Conservation (phyloP, 1,140 invertebrate genomes). For the Agrilus planipennis region DNA sequence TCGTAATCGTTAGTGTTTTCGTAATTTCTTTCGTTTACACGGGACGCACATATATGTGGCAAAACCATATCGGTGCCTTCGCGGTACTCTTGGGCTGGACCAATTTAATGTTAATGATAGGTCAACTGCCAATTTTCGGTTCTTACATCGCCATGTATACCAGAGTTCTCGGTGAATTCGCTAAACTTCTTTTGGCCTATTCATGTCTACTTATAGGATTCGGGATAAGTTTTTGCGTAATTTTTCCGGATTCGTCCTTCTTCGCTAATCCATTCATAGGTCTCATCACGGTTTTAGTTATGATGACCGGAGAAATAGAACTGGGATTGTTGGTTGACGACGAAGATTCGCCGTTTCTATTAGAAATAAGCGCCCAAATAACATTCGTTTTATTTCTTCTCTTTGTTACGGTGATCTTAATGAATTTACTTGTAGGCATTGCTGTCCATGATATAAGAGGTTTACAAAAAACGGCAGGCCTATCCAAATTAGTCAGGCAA, state of each 20-base stretch:
- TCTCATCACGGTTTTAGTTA: conserved; percentile 70
- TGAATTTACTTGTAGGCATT: conserved; percentile 70
- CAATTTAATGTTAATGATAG: conserved; percentile 78
- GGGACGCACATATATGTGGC: conserved; percentile 65
- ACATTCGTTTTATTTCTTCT: conserved; percentile 61
- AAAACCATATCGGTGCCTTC: conserved; percentile 70
- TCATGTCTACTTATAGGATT: conserved; percentile 74
- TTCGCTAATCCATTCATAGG: conserved; percentile 68
- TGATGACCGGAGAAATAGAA: conserved; percentile 82
- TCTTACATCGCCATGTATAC: conserved; percentile 82
- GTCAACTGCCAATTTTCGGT: conserved; percentile 71
- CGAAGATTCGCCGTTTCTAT: conserved; percentile 45
- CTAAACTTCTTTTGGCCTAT: conserved; percentile 71
- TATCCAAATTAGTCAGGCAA: conserved; percentile 64
- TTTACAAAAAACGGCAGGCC: conserved; percentile 59
- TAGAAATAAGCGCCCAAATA: conserved; percentile 59
- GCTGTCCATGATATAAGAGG: conserved; percentile 71
- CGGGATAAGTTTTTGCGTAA: conserved; percentile 74
- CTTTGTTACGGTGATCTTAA: conserved; percentile 68
- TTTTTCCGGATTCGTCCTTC: conserved; percentile 66
- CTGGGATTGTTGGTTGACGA: conserved; percentile 54
- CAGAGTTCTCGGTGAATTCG: conserved; percentile 72
- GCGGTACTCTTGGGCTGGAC: conserved; percentile 75
- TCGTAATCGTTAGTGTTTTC: conserved; percentile 69
- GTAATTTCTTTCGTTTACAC: conserved; percentile 67